phyloP scores from a whole-genome alignment of 92 coral and sea anemone genomes.

The Parazoanthus atlanticus region DNA sequence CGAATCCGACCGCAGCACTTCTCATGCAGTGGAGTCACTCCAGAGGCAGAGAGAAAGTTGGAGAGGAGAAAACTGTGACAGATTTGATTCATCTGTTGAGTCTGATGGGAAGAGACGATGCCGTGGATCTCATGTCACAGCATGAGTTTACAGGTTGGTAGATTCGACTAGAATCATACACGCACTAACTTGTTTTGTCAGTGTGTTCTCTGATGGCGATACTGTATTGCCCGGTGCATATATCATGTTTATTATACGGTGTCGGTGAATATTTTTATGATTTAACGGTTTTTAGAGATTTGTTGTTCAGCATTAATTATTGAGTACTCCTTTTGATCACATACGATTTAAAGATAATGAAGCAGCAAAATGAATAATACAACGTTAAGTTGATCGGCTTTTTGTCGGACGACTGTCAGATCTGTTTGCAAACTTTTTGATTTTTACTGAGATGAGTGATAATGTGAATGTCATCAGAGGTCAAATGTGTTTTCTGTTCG shows the following conservation, averaged over 20 bases:
- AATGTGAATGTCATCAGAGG: neutral
- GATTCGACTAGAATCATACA: neutral
- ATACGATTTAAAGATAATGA: neutral
- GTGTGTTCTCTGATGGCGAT: neutral
- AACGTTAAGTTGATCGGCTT: neutral
- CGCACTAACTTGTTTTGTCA: too few species aligned
- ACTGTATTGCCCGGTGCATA: neutral
- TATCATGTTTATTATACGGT: neutral
- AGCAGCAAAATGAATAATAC: neutral
- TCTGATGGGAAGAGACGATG: constrained; percentile 92
- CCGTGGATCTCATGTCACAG: constrained; percentile 76
- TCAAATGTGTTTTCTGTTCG: constrained; percentile 19
- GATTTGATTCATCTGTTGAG: constrained; percentile 62
- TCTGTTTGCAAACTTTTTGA: neutral
- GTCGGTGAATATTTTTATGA: neutral
- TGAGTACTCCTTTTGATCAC: neutral
- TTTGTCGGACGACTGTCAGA: neutral
- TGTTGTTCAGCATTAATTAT: neutral
- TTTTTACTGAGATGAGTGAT: neutral
- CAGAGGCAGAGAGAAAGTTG: constrained; percentile 50
- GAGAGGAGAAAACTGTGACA: constrained; percentile 80
- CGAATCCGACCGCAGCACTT: constrained; percentile 75
- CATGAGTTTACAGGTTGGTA: constrained; percentile 82
- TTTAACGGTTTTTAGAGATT: neutral
- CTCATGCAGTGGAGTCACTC: constrained; percentile 73